These are phyloP conservation scores for Flexamia atlantica DNA, from an alignment of 2,888 invertebrate species.

Conservation along the genomic window DNA sequence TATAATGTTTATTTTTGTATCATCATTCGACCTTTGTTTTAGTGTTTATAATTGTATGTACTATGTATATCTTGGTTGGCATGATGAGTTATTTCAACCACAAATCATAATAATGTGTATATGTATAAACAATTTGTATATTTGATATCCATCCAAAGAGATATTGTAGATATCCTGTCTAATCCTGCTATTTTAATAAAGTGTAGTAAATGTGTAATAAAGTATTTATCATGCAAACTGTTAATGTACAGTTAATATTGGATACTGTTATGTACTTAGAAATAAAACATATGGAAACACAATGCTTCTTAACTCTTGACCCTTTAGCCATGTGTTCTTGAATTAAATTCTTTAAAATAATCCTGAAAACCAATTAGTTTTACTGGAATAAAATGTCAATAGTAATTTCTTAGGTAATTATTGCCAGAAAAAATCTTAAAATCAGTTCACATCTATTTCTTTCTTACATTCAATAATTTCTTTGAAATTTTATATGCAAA, in stretches of 20 bases:
- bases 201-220: conserved; percentile 47
- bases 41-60: background rate
- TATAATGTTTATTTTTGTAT: conserved; percentile 35
- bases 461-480: too few species aligned
- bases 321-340: too few species aligned
- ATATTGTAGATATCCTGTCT: conserved; percentile 63
- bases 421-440: too few species aligned
- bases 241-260: conserved; percentile 60
- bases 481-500: too few species aligned
- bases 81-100: background rate
- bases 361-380: too few species aligned
- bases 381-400: too few species aligned
- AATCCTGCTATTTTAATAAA: conserved; percentile 55
- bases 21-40: conserved; percentile 29
- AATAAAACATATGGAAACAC: conserved; percentile 39
- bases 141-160: conserved; percentile 66
- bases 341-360: too few species aligned
- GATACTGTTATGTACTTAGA: conserved; percentile 63
- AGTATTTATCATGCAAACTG: conserved; percentile 52
- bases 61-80: conserved; percentile 35
- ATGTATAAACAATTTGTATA: conserved; percentile 50
- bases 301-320: background rate
- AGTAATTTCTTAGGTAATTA: too few species aligned
- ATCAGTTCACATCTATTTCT: too few species aligned
- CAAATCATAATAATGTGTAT: conserved; percentile 21